Conservation (phyloP, 2,888 invertebrate genomes). For the Metellina segmentata region DNA sequence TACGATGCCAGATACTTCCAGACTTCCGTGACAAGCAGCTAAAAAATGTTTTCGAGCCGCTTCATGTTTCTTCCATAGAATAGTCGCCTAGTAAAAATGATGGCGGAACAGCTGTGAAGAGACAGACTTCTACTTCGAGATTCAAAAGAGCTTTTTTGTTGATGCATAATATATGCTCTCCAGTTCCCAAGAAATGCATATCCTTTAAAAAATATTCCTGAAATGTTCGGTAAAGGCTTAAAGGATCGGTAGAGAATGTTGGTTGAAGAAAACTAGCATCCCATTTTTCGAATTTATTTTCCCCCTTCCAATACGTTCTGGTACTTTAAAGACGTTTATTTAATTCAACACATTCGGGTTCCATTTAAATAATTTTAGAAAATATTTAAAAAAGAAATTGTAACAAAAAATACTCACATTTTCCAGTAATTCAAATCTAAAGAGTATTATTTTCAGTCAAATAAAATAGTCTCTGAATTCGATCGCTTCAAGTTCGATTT, state of each 20-base stretch:
- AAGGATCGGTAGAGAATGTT: background rate
- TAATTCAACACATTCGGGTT: background rate
- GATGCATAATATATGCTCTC: slow-evolving; percentile 1
- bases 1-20: background rate
- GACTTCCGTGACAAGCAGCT: background rate
- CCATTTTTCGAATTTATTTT: background rate
- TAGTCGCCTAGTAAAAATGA: background rate
- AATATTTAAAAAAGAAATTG: background rate
- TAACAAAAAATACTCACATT: background rate
- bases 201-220: background rate
- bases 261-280: background rate
- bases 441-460: too few relatives aligned
- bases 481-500: too few relatives aligned
- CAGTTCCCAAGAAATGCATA: background rate
- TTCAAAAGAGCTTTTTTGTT: background rate
- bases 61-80: slow-evolving; percentile 6
- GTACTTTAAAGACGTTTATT: background rate
- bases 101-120: slow-evolving; percentile 9
- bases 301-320: background rate
- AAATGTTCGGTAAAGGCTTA: background rate
- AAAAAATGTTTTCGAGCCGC: slow-evolving; percentile 16
- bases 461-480: too few relatives aligned
- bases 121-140: background rate
- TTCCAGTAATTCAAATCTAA: too few relatives aligned
- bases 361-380: background rate